Conservation (phyloP, 2,888 invertebrate species). For the Drosophila ustulata region DNA sequence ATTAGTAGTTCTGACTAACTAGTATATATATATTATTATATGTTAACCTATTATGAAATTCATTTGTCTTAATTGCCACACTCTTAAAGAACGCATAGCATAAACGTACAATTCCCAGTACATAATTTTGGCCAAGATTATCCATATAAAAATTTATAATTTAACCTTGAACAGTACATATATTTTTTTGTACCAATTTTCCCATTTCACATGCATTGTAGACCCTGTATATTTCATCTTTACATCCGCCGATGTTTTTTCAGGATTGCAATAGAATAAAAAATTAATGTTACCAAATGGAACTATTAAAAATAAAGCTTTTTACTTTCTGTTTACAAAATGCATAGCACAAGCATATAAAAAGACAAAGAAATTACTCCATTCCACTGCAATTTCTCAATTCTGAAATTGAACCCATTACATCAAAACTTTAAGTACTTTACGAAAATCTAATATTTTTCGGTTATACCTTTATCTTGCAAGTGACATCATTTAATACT, state of each 20-base stretch:
- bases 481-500: no score
- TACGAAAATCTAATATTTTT: no score
- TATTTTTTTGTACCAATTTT: background rate
- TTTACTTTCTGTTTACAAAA: no score
- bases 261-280: no score
- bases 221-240: background rate
- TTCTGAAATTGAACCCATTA: no score
- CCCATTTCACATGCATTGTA: background rate
- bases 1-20: background rate
- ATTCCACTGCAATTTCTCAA: no score
- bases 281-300: no score
- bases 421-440: no score
- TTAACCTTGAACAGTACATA: background rate
- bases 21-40: constrained; percentile 4
- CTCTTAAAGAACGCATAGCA: background rate
- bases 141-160: background rate
- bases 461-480: no score
- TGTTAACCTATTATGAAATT: background rate
- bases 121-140: background rate
- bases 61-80: constrained; percentile 15
- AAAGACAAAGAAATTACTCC: no score
- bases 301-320: no score
- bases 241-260: background rate
- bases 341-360: no score
- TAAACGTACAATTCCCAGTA: background rate